Evolutionary conservation across 1,140 invertebrate genomes (phyloP).

Genomic region (Dreissena polymorpha): DNA sequence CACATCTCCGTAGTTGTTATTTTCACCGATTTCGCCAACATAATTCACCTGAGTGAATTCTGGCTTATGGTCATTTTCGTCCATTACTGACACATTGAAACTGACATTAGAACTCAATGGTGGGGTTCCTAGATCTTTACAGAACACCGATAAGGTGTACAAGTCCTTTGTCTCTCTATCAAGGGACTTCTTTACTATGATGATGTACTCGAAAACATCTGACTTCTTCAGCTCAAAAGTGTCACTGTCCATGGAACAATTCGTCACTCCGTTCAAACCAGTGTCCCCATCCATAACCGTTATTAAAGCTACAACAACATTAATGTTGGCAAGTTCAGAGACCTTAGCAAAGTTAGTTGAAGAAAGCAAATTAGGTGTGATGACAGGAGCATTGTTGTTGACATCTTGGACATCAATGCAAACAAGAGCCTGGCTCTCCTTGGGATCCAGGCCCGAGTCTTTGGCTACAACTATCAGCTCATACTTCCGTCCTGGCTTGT

Average conservation of each 20-base stretch:
- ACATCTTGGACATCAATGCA: slow-evolving; percentile 50
- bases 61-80: slow-evolving; percentile 70
- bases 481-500: slow-evolving; percentile 34
- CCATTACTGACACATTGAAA: slow-evolving; percentile 62
- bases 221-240: slow-evolving; percentile 49
- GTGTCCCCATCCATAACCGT: slow-evolving; percentile 45
- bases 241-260: slow-evolving; percentile 47
- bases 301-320: slow-evolving; percentile 41
- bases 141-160: slow-evolving; percentile 62
- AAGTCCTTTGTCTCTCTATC: slow-evolving; percentile 60
- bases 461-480: slow-evolving; percentile 54
- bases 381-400: slow-evolving; percentile 52
- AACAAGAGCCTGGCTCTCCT: slow-evolving; percentile 49
- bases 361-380: slow-evolving; percentile 39
- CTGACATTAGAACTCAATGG: slow-evolving; percentile 54
- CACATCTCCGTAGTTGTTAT: slow-evolving; percentile 90
- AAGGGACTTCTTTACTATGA: slow-evolving; percentile 61
- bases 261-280: slow-evolving; percentile 49
- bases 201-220: slow-evolving; percentile 66
- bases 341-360: slow-evolving; percentile 43
- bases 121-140: slow-evolving; percentile 64
- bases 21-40: slow-evolving; percentile 54
- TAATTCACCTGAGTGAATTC: slow-evolving; percentile 61
- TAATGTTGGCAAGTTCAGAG: slow-evolving; percentile 47
- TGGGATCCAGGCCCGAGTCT: slow-evolving; percentile 42